Evolutionary conservation across 2,797 vertebrate genomes (phyloP).

Genomic region (Pristis pectinata): DNA sequence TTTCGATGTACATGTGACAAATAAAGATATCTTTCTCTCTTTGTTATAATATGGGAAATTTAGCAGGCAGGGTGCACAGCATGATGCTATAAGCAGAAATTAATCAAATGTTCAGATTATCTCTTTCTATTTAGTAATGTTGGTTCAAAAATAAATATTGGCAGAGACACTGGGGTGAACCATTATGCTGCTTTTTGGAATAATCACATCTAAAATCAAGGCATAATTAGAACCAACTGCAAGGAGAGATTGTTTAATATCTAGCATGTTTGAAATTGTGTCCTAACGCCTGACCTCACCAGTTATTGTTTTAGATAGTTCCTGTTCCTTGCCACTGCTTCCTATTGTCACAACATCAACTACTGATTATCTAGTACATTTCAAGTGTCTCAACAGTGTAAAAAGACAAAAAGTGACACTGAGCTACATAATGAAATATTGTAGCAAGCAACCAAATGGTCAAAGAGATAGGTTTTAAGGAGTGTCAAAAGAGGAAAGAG

Average conservation of each 20-base stretch:
- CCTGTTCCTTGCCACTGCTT: neutral
- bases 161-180: neutral
- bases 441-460: neutral
- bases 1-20: too few species aligned
- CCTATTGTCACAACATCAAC: neutral
- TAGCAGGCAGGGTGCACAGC: neutral
- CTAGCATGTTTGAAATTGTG: neutral
- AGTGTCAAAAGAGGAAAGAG: too few species aligned
- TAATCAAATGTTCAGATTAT: neutral
- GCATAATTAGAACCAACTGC: neutral
- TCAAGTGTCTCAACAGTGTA: neutral
- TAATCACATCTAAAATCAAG: neutral
- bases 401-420: neutral
- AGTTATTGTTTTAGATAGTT: neutral
- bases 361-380: neutral
- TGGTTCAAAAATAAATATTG: neutral
- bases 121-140: neutral
- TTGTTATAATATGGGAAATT: neutral
- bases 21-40: too few species aligned
- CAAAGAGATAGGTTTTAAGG: too few species aligned
- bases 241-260: neutral
- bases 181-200: neutral
- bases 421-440: neutral
- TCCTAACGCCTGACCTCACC: neutral
- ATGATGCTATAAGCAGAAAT: neutral